Conservation (phyloP, 2,888 invertebrate genomes). For the Oscheius sp. region DNA sequence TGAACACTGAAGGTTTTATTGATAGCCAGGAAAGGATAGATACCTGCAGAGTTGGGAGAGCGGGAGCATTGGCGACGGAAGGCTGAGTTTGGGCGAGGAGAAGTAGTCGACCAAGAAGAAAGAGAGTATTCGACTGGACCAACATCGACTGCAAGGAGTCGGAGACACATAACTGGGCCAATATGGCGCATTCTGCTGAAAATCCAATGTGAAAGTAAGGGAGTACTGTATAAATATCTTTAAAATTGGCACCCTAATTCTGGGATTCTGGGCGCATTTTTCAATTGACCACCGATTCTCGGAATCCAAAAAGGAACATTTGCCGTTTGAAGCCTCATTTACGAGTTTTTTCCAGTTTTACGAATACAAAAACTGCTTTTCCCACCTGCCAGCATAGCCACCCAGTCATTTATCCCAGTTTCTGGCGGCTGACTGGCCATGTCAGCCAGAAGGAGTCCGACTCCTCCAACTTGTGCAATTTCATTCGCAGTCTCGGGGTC, state of each 20-base stretch:
- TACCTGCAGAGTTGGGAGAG: constrained; percentile 33
- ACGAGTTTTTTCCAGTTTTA: too few relatives aligned
- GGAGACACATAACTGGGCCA: constrained; percentile 58
- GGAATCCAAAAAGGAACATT: neutral
- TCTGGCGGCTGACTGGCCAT: constrained; percentile 45
- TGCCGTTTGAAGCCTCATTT: too few relatives aligned
- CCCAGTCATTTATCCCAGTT: constrained; percentile 55
- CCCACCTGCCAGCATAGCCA: constrained; percentile 61
- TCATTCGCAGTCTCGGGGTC: constrained; percentile 69
- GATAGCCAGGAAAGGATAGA: neutral
- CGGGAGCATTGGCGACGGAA: constrained; percentile 18
- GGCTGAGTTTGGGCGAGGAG: constrained; percentile 23
- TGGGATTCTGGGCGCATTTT: too few relatives aligned
- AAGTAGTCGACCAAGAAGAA: constrained; percentile 49
- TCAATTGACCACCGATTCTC: too few relatives aligned
- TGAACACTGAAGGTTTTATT: constrained; percentile 71
- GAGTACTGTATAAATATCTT: too few relatives aligned
- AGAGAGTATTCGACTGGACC: constrained; percentile 57
- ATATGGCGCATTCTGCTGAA: constrained; percentile 55
- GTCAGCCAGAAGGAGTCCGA: constrained; percentile 74
- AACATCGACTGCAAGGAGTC: constrained; percentile 53
- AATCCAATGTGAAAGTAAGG: neutral
- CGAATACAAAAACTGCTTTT: too few relatives aligned
- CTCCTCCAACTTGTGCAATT: constrained; percentile 74
- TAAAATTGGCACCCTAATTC: too few relatives aligned